Evolutionary conservation across 1,140 invertebrate species (phyloP), one percentile per base, ranked within the genome.

Genomic region (Trichogramma pretiosum): DNA sequence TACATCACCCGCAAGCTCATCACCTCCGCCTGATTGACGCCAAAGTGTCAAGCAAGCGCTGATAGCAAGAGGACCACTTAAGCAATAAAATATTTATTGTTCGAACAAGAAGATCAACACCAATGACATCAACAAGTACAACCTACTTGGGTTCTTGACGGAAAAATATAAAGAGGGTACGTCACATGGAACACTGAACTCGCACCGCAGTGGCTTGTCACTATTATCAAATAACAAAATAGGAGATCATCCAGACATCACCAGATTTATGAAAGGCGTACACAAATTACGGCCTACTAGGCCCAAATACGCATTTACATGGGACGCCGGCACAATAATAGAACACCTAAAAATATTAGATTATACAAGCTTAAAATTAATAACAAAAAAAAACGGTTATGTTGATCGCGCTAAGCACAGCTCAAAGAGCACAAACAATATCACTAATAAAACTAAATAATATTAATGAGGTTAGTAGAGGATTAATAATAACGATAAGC

Each of bases 241-340:
- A n/a, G 38, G 45, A 8, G 33, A 52, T 13, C 51, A 64, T 40
- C 26, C 52, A 23, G 9, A 32, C 21, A 34, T 62, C 11, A 48
- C 43, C 39, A 46, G 61, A 36, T 58, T 63, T 40, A 37, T 64
- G 1, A 63, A 57, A 56, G 62, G 58, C 1, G 32, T 55, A 8
- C 55, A 36, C 32, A 59, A 50, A 30, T 13, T 47, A 46, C 58
- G 44, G 23, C 61, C 60, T 21, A 16, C 43, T 10, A 37, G 22
- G 32, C 58, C 57, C 2, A 62, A 59, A 48, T 61, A 65, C 41
- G 33, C 13, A 13, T 43, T 16, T 22, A 58, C 56, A 3, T 65
- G 60, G 61, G 54, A 65, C 30, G 52, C 53, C 4, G 19, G 49
- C 35, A 26, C 54, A 32, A 58, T 63, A 7, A 49, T 65, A 32